Percentiles rank a stretch among this genome's conserved stretches.
phyloP scores from a whole-genome alignment of 2,888 invertebrate species.

The Phengaris arion region DNA sequence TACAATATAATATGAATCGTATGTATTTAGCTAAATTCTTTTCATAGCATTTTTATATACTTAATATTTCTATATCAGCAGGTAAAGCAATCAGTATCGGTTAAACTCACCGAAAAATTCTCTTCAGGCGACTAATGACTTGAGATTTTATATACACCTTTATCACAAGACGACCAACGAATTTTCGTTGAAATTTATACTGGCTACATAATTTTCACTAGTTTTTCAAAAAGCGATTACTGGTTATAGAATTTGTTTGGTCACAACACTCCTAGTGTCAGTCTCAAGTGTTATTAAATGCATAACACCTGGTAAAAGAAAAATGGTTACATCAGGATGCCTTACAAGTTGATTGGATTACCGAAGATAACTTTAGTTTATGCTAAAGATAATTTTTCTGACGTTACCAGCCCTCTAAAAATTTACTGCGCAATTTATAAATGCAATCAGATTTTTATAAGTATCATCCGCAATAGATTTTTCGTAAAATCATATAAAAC shows the following conservation, averaged over 20 bases:
- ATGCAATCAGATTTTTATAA: background rate
- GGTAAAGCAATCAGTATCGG: slow-evolving; percentile 9
- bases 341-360: slow-evolving; percentile 67
- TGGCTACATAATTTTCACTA: slow-evolving; percentile 27
- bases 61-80: slow-evolving; percentile 3
- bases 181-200: slow-evolving; percentile 39
- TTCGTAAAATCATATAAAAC: background rate
- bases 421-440: slow-evolving; percentile 20
- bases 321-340: slow-evolving; percentile 45
- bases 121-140: slow-evolving; percentile 79
- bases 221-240: background rate
- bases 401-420: slow-evolving; percentile 12
- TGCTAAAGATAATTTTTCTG: slow-evolving; percentile 26
- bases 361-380: slow-evolving; percentile 37
- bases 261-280: slow-evolving; percentile 16
- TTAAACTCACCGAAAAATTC: slow-evolving; percentile 73
- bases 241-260: slow-evolving; percentile 12
- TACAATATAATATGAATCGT: background rate
- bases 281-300: slow-evolving; percentile 23
- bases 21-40: background rate
- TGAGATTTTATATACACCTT: slow-evolving; percentile 69
- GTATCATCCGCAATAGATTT: background rate
- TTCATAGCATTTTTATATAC: slow-evolving; percentile 10
- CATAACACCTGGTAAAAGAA: slow-evolving; percentile 30
- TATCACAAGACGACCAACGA: slow-evolving; percentile 44